A percentile compares a stretch with the other conserved stretches of the same genome.
Conservation (phyloP, 2,888 invertebrate species). For the Campoplex capitator region DNA sequence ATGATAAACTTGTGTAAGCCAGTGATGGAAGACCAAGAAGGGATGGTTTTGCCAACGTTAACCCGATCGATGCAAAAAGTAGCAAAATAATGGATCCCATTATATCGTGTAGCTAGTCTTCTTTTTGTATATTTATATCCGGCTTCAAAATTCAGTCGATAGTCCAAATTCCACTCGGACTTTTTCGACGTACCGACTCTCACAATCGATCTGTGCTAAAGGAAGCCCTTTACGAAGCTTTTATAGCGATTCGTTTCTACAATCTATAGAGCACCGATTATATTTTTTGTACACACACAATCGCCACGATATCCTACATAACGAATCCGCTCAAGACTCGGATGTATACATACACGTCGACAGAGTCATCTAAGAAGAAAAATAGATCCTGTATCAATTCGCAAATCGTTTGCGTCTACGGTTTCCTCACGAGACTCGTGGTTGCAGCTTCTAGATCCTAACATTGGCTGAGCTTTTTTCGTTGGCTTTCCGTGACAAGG, state of each 20-base stretch:
- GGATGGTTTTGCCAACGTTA: slow-evolving; percentile 52
- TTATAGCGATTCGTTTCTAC: slow-evolving; percentile 52
- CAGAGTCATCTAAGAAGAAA: slow-evolving; percentile 33
- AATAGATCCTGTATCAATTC: slow-evolving; percentile 67
- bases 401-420: slow-evolving; percentile 63
- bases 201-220: slow-evolving; percentile 56
- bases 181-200: slow-evolving; percentile 28
- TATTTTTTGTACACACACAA: slow-evolving; percentile 49
- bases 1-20: slow-evolving; percentile 54
- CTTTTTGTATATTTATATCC: background rate
- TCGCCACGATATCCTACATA: background rate
- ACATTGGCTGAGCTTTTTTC: slow-evolving; percentile 23
- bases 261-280: background rate
- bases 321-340: background rate
- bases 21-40: slow-evolving; percentile 53
- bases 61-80: slow-evolving; percentile 41
- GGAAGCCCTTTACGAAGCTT: slow-evolving; percentile 30
- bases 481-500: slow-evolving; percentile 74
- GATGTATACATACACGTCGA: background rate
- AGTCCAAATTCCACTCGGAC: slow-evolving; percentile 8
- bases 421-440: slow-evolving; percentile 48
- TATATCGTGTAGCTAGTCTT: slow-evolving; percentile 28
- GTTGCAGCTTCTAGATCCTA: slow-evolving; percentile 17
- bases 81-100: slow-evolving; percentile 36
- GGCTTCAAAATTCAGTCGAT: slow-evolving; percentile 3